Evolutionary conservation across 2,113 vertebrate species (phyloP).

Genomic region (Ceyx margarethae): DNA sequence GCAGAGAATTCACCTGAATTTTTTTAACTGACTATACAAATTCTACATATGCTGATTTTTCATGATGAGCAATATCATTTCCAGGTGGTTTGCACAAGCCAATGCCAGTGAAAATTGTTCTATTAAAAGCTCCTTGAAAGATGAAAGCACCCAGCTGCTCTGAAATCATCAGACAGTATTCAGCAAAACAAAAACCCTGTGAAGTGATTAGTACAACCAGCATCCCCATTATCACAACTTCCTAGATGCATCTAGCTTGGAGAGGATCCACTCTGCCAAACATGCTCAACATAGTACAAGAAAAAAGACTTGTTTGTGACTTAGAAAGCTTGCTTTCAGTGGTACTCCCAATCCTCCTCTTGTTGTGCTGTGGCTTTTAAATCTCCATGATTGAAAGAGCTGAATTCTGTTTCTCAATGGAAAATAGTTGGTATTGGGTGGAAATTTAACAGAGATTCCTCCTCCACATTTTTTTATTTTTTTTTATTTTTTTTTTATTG

Average conservation of each 20-base stretch:
- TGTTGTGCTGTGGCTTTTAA: not conserved
- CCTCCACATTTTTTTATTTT: not conserved
- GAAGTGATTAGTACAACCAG: not conserved
- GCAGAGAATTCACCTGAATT: not conserved
- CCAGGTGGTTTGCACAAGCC: not conserved
- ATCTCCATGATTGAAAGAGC: not conserved
- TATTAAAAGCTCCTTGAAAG: constrained; percentile 15
- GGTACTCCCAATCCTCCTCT: not conserved
- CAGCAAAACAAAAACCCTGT: not conserved
- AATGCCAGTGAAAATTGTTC: not conserved
- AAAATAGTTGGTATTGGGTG: not conserved
- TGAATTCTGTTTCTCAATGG: not conserved
- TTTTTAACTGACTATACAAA: not conserved
- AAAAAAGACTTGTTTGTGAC: not conserved
- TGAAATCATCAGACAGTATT: not conserved
- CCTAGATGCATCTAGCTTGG: not conserved
- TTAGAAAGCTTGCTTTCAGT: not conserved
- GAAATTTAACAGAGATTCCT: not conserved
- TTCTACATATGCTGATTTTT: not conserved
- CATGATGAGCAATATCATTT: not conserved
- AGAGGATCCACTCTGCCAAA: not conserved
- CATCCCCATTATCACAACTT: not conserved
- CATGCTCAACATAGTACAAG: not conserved
- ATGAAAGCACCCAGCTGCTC: constrained; percentile 34
- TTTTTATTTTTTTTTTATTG: not conserved